Evolutionary conservation across 2,113 vertebrate species (phyloP), one percentile per base, ranked within the genome.

Genomic region (Thinocorus orbignyianus): DNA sequence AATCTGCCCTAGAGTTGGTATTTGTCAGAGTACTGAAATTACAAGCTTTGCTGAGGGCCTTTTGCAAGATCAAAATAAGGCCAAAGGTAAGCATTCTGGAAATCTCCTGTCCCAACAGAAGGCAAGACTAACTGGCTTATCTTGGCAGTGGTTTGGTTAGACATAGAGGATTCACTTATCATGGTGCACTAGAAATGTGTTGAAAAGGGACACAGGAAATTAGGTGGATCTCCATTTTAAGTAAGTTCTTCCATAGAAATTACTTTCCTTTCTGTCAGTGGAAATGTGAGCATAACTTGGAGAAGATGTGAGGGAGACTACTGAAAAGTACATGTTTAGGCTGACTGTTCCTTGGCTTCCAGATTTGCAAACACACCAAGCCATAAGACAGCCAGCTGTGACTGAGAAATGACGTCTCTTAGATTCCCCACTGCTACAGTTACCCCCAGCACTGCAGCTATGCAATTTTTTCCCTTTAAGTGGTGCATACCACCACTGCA

Each of bases 391-490:
- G 16, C 51, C 8, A 30, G 12, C 39, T 52, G 6, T 18, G 6
- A 9, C 68, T 58, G 26, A 60, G 28, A 41, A 19, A n/a, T 66
- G 41, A 11, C 64, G 11, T 5, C 35, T 82, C 13, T 83, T 60
- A 35, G 18, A 44, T 58, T 62, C 30, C 17, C 18, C 15, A 30
- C 30, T 66, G 25, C 35, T 46, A 30, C 10, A 41, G 44, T 55
- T 35, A 60, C 33, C 22, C 61, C n/a, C 46, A 80, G 41, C 51
- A 46, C 51, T 55, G 61, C 54, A 81, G 41, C 25, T 70, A 35
- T 0, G 1, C 25, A 23, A 3, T 19, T 60, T 30, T 37, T 68
- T 33, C 16, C 18, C 25, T 49, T 71, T 23, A 26, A 0, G 7
- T 54, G 22, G 14, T 87, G 11, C 68, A 61, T 69, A 30, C 39